These are phyloP conservation scores for Parus major DNA, from an alignment of 2,113 vertebrate species.

Conservation along the genomic window DNA sequence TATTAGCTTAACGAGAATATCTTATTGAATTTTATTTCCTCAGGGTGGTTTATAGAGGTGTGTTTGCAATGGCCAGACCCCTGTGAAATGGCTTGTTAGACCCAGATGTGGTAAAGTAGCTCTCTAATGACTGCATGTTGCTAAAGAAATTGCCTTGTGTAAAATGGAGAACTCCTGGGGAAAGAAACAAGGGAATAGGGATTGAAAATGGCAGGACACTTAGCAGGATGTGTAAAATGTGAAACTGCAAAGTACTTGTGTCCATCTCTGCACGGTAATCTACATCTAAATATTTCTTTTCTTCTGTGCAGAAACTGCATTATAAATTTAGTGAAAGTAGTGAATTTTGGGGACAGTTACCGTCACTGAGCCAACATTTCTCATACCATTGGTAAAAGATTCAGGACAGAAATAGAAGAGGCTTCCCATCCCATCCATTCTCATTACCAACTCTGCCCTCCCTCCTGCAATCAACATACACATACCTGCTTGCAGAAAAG, in stretches of 20 bases:
- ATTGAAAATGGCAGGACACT: neutral
- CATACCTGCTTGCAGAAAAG: neutral
- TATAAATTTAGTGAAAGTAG: neutral
- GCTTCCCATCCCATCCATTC: neutral
- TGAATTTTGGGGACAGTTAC: neutral
- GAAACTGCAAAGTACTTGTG: neutral
- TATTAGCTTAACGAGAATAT: neutral
- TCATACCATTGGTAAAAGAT: neutral
- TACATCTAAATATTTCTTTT: neutral
- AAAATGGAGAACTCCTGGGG: neutral
- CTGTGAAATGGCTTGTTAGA: neutral
- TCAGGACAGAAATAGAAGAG: neutral
- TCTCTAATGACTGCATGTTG: accelerated
- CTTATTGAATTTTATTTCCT: neutral
- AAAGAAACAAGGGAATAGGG: neutral
- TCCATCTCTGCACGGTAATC: neutral
- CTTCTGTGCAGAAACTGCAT: neutral
- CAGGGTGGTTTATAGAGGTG: neutral
- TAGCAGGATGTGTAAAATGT: neutral
- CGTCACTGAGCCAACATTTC: neutral
- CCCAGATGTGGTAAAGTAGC: neutral
- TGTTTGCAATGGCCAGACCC: neutral
- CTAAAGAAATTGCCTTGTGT: neutral
- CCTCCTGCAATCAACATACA: neutral
- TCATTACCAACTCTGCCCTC: neutral